Conservation (phyloP, 2,888 invertebrate genomes). For the Serripes groenlandicus region DNA sequence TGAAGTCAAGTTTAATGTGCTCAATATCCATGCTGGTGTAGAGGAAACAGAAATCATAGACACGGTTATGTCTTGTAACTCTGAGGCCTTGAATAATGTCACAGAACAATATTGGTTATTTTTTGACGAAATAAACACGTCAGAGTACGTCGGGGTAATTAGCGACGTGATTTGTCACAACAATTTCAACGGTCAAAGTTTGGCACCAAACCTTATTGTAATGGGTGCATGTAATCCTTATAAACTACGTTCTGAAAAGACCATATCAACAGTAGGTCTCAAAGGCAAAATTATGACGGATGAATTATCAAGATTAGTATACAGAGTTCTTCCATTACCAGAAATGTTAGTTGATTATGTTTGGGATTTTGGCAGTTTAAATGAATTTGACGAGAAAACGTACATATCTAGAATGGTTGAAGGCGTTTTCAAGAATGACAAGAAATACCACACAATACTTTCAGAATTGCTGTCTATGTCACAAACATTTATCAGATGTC, state of each 20-base stretch:
- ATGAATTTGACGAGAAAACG: slow-evolving; percentile 65
- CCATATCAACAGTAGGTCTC: slow-evolving; percentile 70
- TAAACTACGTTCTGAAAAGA: slow-evolving; percentile 56
- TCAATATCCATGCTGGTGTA: slow-evolving; percentile 76
- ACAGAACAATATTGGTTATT: slow-evolving; percentile 69
- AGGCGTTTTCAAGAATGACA: slow-evolving; percentile 21
- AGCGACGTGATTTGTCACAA: slow-evolving; percentile 71
- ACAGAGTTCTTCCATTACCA: slow-evolving; percentile 76
- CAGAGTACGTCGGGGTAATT: slow-evolving; percentile 70
- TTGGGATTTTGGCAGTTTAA: slow-evolving; percentile 76
- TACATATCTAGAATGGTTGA: slow-evolving; percentile 66
- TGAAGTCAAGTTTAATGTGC: slow-evolving; percentile 64
- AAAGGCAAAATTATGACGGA: slow-evolving; percentile 70
- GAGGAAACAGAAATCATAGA: slow-evolving; percentile 52
- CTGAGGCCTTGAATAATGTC: slow-evolving; percentile 29
- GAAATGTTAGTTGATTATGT: slow-evolving; percentile 76
- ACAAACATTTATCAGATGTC: slow-evolving; percentile 50
- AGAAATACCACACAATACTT: slow-evolving; percentile 14
- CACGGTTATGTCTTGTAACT: slow-evolving; percentile 47
- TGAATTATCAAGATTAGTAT: slow-evolving; percentile 71
- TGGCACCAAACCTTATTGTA: slow-evolving; percentile 70
- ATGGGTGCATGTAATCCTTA: slow-evolving; percentile 78
- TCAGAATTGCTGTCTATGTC: slow-evolving; percentile 47
- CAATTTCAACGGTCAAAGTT: slow-evolving; percentile 52
- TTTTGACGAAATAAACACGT: slow-evolving; percentile 78